Base-by-base conservation (phyloP, 2,797 vertebrate species). In the Sebastiscus tertius region DNA sequence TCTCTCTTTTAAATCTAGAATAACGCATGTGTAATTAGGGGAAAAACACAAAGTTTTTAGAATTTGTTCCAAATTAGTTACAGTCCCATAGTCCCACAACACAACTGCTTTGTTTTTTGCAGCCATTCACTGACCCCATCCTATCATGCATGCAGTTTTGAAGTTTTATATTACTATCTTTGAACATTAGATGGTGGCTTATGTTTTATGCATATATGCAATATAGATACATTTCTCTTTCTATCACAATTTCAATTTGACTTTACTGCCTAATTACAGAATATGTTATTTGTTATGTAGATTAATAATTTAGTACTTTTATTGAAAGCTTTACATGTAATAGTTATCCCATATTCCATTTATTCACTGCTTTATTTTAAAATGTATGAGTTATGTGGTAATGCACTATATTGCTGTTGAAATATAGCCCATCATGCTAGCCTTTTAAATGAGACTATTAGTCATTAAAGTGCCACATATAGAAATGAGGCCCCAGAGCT, bases 401-500 rank as follows among this genome's bases (percentile, higher is more conserved):
- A 72, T 77, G 54, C 11, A 49, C 16, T 34, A 39, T 42, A 54
- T 56, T 74, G 26, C 36, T 36, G 49, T 72, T 83, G 75, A 77
- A 75, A 87, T 77, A 75, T 39, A 55, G 18, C 26, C 76, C 60
- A 74, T 75, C 56, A 65, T 76, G 56, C 34, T 26, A 79, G 49
- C 55, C 29, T 80, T 80, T 87, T 79, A 80, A 66, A 46, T 46
- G 36, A 74, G 64, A 73, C 33, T 65, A 62, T 72, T 65, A 60
- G 82, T 82, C 72, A 73, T 77, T 73, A 60, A 86, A 49, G 13
- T 74, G 63, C n/a, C 70, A 83, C 26, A 75, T 60, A 83, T 54
- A 80, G 69, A 87, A 77, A 80, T 75, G 4, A 80, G 27, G 39
- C 33, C 67, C 63, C 55, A 66, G 24, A 75, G 59, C 54, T 79